Evolutionary conservation across 2,888 invertebrate species (phyloP), one percentile per base, ranked within the genome.

Genomic region (Lasioglossum lativentre): DNA sequence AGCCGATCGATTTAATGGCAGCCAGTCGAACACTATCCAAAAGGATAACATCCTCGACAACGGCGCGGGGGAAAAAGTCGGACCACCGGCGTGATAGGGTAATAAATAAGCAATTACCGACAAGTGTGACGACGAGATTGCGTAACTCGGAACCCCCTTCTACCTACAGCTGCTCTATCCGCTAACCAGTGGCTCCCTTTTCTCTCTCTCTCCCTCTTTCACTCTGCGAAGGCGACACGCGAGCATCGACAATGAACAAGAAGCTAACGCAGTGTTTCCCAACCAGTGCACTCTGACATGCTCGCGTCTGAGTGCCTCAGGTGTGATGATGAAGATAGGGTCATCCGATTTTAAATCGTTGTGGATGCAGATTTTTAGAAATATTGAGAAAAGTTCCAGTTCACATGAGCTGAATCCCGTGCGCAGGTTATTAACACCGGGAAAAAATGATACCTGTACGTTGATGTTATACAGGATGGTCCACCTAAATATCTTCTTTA

Each of bases 101-200:
- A 86, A 89, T 90, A 90, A 91, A 91, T 90, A 91, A 89, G 86
- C 86, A 87, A 88, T 88, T 91, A 87, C 84, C 82, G 86, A 89
- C 85, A 80, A 89, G 79, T 80, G 84, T 75, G 77, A 85, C 85
- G 82, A 87, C 75, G 77, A 85, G 79, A 87, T 91, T 91, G 90
- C 88, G 83, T 88, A 91, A 91, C 85, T 71, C 59, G 47, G 52
- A 19, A 30, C 75, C 75, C 63, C 75, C 73, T 75, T 66, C 76
- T 59, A 47, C 75, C 77, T 80, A 38, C 23, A 23, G 19, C 38
- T 38, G 34, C 19, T 38, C 68, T 23, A 19, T 38, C 68, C 38
- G 38, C 66, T 66, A 66, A 66, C 66, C 34, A 66, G 30, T 4
- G 66, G 8, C 66, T 23, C 52, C 6, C 52, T 52, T 52, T 23